Base-by-base conservation (phyloP, 2,113 vertebrate species). In the Colinus virginianus region DNA sequence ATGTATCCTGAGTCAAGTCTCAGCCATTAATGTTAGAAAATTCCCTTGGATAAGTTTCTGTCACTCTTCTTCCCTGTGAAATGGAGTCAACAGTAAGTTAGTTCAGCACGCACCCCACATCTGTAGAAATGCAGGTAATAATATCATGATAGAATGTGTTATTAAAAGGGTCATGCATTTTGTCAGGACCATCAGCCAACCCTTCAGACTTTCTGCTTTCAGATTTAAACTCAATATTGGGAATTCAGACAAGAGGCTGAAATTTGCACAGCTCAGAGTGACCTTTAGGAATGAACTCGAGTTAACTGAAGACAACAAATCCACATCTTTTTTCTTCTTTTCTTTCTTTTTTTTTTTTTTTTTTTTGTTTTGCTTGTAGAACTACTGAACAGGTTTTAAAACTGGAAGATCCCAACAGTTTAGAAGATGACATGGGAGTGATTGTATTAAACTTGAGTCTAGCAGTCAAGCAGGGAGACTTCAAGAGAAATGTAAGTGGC, bases 361-460 rank as follows among this genome's bases (percentile, higher is more conserved):
- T 63, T 5, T 53, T 61, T 5, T 53, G 76, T 84, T 85, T 77
- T 62, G 1, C 67, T 77, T 87, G 6, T 92, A 99, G 99, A 95
- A 98, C 97, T 12, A 96, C 96, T 42, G 98, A 98, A 95, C 97
- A 97, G 93, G 94, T 98, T 87, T 97, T 99, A 95, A 97, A 51
- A 93, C 96, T 99, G 58, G 96, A 98, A 92, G 99, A 99, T 94
- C 98, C 98, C 22, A 99, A 98, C 97, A 99, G 99, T 95, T 98
- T 98, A 93, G 99, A 99, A 95, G 96, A 98, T 21, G 98, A 99
- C 95, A 99, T 99, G 99, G 99, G 99, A 46, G 98, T 98, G 66
- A 98, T 99, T 71, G 34, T 98, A 32, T 95, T 99, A 93, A 98
- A 99, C 32, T 62, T 98, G 92, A 98, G 97, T 92, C 96, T 99